Percentiles rank a stretch among this genome's conserved stretches.
These are phyloP conservation scores for Anser cygnoides DNA, from an alignment of 2,113 vertebrate species.

Conservation along the genomic window DNA sequence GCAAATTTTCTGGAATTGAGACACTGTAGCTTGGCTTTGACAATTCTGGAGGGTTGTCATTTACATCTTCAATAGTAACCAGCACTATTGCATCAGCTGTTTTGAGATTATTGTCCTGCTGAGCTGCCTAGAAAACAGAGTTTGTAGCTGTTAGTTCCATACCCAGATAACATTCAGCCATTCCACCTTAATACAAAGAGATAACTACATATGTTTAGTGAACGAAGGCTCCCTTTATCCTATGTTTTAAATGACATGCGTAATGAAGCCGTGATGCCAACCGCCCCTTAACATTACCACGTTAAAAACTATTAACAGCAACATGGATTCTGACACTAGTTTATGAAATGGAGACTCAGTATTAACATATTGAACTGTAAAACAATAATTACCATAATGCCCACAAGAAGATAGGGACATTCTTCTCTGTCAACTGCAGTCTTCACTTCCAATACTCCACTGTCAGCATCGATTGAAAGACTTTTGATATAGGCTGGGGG, in stretches of 20 bases:
- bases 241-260: neutral
- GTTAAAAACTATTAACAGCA: neutral
- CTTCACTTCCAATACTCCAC: slow-evolving; percentile 70
- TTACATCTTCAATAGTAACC: slow-evolving; percentile 74
- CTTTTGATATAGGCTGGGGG: slow-evolving; percentile 34
- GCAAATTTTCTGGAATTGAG: slow-evolving; percentile 76
- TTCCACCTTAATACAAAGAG: neutral
- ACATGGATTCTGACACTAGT: neutral
- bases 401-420: slow-evolving; percentile 61
- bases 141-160: neutral
- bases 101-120: slow-evolving; percentile 76
- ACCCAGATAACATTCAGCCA: neutral
- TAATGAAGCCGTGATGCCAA: neutral
- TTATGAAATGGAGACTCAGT: neutral
- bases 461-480: slow-evolving; percentile 57
- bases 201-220: neutral
- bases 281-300: neutral
- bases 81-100: slow-evolving; percentile 72
- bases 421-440: slow-evolving; percentile 76
- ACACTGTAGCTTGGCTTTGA: slow-evolving; percentile 57
- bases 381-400: slow-evolving; percentile 75
- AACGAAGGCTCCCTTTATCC: neutral
- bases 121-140: slow-evolving; percentile 73
- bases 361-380: neutral
- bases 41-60: slow-evolving; percentile 75